phyloP scores from a whole-genome alignment of 2,797 vertebrate genomes.

The Oreortyx pictus region DNA sequence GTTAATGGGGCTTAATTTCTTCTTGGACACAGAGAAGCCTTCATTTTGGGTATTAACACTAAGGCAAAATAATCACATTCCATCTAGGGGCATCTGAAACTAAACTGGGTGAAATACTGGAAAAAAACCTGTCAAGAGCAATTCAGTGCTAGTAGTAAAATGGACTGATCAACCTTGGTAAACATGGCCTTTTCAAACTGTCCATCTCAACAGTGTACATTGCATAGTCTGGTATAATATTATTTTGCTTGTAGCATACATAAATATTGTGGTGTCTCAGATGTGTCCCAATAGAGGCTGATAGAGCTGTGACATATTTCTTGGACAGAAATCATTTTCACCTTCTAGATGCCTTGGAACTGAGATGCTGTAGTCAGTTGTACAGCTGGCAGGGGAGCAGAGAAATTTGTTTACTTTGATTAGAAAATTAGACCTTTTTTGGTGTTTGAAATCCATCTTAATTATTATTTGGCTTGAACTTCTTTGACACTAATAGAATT shows the following conservation, averaged over 20 bases:
- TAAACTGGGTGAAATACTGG: conserved; percentile 1
- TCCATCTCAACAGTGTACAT: too few species aligned
- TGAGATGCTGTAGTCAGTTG: neutral
- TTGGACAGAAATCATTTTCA: neutral
- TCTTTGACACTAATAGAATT: neutral
- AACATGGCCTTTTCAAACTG: too few species aligned
- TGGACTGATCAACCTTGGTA: neutral
- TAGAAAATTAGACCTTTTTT: neutral
- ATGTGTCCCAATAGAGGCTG: neutral
- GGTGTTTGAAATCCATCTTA: neutral
- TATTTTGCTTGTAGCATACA: neutral
- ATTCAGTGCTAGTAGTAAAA: neutral
- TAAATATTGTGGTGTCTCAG: neutral
- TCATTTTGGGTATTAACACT: conserved; percentile 30
- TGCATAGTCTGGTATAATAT: neutral
- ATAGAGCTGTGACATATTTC: neutral
- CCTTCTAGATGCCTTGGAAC: neutral
- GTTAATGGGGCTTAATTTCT: neutral
- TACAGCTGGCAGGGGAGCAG: neutral
- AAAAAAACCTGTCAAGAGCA: neutral
- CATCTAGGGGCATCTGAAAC: neutral
- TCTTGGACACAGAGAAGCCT: neutral
- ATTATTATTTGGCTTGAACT: accelerated
- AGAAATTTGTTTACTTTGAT: neutral
- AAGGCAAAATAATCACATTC: conserved; percentile 30